Evolutionary conservation across 2,113 vertebrate species (phyloP), one percentile per base, ranked within the genome.

Genomic region (Struthio camelus): DNA sequence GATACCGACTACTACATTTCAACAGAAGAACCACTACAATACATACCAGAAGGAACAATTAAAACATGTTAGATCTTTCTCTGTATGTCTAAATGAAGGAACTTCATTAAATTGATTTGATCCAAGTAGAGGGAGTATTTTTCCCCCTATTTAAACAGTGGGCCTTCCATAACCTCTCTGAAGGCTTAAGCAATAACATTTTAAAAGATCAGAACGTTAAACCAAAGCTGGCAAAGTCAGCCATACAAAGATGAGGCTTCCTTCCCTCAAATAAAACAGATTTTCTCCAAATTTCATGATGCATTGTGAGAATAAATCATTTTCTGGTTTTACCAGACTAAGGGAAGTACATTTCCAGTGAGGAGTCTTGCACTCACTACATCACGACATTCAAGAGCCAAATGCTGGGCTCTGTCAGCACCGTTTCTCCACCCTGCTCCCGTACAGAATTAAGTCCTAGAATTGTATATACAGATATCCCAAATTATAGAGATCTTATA

Each of bases 281-380:
- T 46, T 62, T 91, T 32, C 72, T 42, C n/a, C 69, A 27, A 76
- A 11, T 7, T 23, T 46, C 22, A 3, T 8, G 2, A n/a, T 2
- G 7, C 22, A 46, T 40, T 61, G 27, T 19, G 44, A 46, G 27
- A 87, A 78, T 61, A 59, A 69, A 51, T 27, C 3, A 28, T 11
- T 54, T 40, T 20, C 34, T 6, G 5, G 30, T 4, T 59, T 4
- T 59, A 5, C 40, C n/a, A 8, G 6, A 6, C 1, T 4, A 38
- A 34, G 25, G 73, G 53, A 30, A 48, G n/a, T 0, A 2, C 0
- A 0, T 9, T 59, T 22, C 58, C 51, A 44, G 11, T 0, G 4
- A 58, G 24, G 32, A 73, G 24, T 10, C 42, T 12, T 11, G 36
- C 3, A 1, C 12, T 17, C 34, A 10, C 17, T 4, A 13, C 23